Evolutionary conservation across 2,797 vertebrate genomes (phyloP).

Genomic region (Squalus acanthias): DNA sequence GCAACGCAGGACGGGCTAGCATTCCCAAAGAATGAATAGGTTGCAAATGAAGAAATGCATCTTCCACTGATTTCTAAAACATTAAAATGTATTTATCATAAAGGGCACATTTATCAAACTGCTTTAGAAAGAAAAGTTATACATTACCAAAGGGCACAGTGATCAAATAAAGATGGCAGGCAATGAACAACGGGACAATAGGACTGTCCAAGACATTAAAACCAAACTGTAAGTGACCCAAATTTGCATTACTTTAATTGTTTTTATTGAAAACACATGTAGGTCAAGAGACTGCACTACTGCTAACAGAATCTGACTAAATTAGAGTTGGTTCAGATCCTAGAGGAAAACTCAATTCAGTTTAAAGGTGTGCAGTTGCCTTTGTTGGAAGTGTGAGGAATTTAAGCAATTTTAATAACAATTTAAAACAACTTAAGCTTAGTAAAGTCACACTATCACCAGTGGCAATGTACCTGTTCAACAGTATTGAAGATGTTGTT

Average conservation of each 20-base stretch:
- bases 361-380: constrained; percentile 11
- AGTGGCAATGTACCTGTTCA: not conserved
- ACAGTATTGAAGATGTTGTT: not conserved
- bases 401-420: not conserved
- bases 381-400: not conserved
- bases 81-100: constrained; percentile 5
- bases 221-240: not conserved
- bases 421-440: not conserved
- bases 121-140: constrained; percentile 11
- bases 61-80: not conserved
- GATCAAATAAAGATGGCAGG: not conserved
- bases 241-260: constrained; percentile 22
- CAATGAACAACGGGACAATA: not conserved
- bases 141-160: not conserved
- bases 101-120: constrained; percentile 1
- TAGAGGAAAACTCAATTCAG: not conserved
- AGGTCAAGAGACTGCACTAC: not conserved
- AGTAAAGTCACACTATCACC: not conserved
- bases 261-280: not conserved
- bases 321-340: not conserved
- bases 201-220: not conserved
- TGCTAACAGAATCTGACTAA: not conserved
- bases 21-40: constrained; percentile 24
- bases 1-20: not conserved
- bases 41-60: constrained; percentile 9